These are phyloP conservation scores for Pachyseris speciosa DNA, from an alignment of 64 coral and sea anemone genomes.

Conservation along the genomic window DNA sequence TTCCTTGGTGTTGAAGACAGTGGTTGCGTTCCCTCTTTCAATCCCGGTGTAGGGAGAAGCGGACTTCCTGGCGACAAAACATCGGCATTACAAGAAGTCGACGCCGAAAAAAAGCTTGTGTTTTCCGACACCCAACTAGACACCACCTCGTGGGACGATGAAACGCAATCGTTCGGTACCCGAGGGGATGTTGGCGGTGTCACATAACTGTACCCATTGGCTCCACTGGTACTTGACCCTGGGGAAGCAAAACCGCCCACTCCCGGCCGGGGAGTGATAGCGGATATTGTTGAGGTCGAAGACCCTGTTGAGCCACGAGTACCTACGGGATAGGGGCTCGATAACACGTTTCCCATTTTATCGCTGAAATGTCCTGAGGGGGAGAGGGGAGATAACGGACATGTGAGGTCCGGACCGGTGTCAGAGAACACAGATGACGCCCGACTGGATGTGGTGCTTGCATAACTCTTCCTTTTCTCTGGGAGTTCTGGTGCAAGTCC, in stretches of 20 bases:
- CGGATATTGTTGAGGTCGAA: conserved; percentile 18
- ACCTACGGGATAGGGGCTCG: not conserved
- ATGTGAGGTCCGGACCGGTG: not conserved
- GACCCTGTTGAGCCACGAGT: conserved; percentile 33
- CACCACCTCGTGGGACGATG: not conserved
- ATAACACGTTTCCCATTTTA: not conserved
- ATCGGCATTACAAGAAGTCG: conserved; percentile 17
- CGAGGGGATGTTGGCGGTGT: conserved; percentile 6
- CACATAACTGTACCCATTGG: conserved; percentile 48
- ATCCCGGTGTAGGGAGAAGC: not conserved
- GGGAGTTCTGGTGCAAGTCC: conserved; percentile 1
- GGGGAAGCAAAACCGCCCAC: not conserved
- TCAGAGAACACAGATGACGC: conserved; percentile 24
- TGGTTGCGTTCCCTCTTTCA: not conserved
- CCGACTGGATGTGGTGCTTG: conserved; percentile 5
- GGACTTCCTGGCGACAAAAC: not conserved
- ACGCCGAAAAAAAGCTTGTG: conserved; percentile 18
- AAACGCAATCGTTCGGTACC: not conserved
- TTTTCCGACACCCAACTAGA: conserved; percentile 25
- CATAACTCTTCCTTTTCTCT: conserved; percentile 37
- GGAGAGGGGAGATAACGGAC: not conserved
- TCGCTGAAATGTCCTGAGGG: not conserved
- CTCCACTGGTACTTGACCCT: not conserved
- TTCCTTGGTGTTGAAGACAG: not conserved
- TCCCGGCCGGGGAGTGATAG: not conserved